Evolutionary conservation across 2,797 vertebrate species (phyloP), one percentile per base, ranked within the genome.

Genomic region (Muscicapa striata): DNA sequence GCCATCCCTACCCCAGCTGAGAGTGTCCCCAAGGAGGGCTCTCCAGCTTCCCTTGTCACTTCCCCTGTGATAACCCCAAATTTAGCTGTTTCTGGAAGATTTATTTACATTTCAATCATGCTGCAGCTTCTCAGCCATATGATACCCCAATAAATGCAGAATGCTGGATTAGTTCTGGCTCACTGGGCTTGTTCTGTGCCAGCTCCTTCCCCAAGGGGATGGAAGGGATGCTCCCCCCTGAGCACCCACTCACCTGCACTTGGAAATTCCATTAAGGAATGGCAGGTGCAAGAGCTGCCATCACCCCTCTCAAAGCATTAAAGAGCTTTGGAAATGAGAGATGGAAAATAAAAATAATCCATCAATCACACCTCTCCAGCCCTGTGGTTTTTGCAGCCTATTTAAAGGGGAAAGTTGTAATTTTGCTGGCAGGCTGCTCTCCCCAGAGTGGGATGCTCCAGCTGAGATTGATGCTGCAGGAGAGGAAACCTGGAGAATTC

Each of bases 51-150:
- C 1, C 16, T 62, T 4, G 22, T n/a, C 0, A 72, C 59, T 79
- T 79, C 74, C 55, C 38, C 74, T 1, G 11, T 0, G 1, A 87
- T 38, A 76, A 73, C 81, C 57, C 64, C 87, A 41, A 87, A 83
- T 82, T n/a, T 5, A 13, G 45, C 89, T 13, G 0, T 74, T 93
- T 36, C 89, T 66, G 9, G 24, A 19, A 24, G 81, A 40, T 67
- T 84, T 90, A 45, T 87, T 93, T 85, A 4, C 52, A 87, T 85
- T 91, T 77, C 78, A 80, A 87, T 79, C 73, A 23, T 83, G 36
- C 68, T 11, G 2, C 15, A 84, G 84, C 87, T 62, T 6, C 87
- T 77, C 81, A 83, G 81, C 87, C 27, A 4, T 15, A 9, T 2
- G 74, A 78, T 66, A 90, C 48, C 84, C 46, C 70, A 15, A 36